These are phyloP conservation scores for Phaedon cochleariae DNA, from an alignment of 2,888 invertebrate genomes.

Conservation along the genomic window DNA sequence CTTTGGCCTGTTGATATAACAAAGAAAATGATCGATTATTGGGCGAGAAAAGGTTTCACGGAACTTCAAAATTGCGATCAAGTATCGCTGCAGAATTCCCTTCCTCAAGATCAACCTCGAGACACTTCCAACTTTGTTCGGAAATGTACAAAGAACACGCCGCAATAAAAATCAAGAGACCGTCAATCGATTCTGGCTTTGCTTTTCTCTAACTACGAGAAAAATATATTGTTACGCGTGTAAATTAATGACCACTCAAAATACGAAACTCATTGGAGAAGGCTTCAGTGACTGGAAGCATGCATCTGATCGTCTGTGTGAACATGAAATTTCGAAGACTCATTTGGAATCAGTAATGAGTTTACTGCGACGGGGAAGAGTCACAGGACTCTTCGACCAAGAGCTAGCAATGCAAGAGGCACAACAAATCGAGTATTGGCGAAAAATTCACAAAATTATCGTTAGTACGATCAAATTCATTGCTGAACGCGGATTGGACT, in stretches of 20 bases:
- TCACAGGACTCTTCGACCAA: background rate
- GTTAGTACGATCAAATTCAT: constrained; percentile 2
- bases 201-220: background rate
- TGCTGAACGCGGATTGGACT: background rate
- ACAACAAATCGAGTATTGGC: constrained; percentile 1
- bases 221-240: background rate
- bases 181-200: background rate
- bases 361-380: background rate
- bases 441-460: background rate
- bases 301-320: background rate
- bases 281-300: background rate
- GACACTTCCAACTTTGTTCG: background rate
- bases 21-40: background rate
- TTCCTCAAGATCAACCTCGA: background rate
- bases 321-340: background rate
- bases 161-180: background rate
- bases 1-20: background rate
- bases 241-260: background rate
- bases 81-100: background rate
- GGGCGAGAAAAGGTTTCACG: no score
- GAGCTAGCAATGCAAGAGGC: background rate
- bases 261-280: background rate
- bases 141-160: background rate
- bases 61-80: background rate
- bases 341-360: background rate